phyloP scores from a whole-genome alignment of 2,888 invertebrate genomes.

The Lasioglossum leucozonium region DNA sequence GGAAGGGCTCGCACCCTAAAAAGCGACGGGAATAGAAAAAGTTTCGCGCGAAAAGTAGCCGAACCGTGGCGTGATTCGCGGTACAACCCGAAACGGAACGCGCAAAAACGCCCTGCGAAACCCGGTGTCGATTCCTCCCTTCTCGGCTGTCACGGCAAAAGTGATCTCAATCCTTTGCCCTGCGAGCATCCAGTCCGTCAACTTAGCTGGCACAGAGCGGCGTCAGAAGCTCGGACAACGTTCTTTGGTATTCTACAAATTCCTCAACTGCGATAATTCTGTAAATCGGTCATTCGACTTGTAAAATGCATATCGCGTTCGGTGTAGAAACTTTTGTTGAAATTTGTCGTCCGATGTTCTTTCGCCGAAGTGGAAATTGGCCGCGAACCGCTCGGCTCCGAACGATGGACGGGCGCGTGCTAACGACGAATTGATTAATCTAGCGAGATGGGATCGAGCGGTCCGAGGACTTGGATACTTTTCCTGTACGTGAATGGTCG shows the following conservation, averaged over 20 bases:
- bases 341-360: too few species aligned
- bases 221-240: too few species aligned
- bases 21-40: slow-evolving; percentile 70
- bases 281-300: too few species aligned
- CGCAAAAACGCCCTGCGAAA: slow-evolving; percentile 2
- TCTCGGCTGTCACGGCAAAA: background rate
- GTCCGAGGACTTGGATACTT: slow-evolving; percentile 45
- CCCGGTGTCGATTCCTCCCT: background rate
- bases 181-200: too few species aligned
- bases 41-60: slow-evolving; percentile 60
- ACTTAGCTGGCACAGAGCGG: too few species aligned
- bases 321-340: background rate
- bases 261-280: too few species aligned
- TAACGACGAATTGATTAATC: slow-evolving; percentile 42
- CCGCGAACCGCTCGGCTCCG: background rate
- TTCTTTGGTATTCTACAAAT: too few species aligned
- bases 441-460: background rate
- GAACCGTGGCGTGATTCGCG: background rate
- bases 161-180: background rate
- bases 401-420: background rate
- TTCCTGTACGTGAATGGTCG: slow-evolving; percentile 45
- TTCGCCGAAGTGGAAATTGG: background rate
- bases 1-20: slow-evolving; percentile 68
- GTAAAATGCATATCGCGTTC: background rate
- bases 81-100: background rate